A percentile compares a stretch with the other conserved stretches of the same genome.
These are phyloP conservation scores for Perodicticus potto DNA, from an alignment of 2,797 vertebrate species.

Conservation along the genomic window DNA sequence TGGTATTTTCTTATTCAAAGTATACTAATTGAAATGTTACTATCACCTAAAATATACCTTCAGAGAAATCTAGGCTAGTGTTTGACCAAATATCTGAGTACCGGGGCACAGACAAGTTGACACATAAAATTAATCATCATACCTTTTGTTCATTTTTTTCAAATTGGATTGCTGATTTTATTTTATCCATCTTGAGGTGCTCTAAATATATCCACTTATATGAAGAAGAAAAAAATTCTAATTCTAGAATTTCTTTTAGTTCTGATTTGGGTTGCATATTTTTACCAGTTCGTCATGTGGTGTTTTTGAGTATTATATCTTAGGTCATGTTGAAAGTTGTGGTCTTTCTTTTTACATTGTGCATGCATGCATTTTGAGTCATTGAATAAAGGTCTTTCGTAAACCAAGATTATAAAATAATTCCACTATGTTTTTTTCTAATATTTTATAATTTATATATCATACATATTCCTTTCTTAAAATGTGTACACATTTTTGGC, in stretches of 20 bases:
- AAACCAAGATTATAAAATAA: not conserved
- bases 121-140: not conserved
- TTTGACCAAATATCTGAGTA: not conserved
- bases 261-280: not conserved
- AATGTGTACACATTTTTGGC: too few species aligned
- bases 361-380: not conserved
- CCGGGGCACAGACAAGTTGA: not conserved
- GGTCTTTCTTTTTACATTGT: not conserved
- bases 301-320: not conserved
- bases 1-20: not conserved
- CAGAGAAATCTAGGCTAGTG: not conserved
- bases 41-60: not conserved
- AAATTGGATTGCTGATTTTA: not conserved
- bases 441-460: not conserved
- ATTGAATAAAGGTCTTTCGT: not conserved
- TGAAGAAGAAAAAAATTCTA: not conserved
- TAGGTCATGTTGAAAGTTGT: not conserved
- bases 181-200: not conserved
- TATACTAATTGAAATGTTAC: not conserved
- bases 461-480: not conserved
- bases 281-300: not conserved
- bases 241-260: not conserved
- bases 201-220: not conserved
- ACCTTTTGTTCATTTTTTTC: not conserved
- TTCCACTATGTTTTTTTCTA: not conserved